phyloP scores from a whole-genome alignment of 1,140 invertebrate species.

The Kradibia gibbosae region DNA sequence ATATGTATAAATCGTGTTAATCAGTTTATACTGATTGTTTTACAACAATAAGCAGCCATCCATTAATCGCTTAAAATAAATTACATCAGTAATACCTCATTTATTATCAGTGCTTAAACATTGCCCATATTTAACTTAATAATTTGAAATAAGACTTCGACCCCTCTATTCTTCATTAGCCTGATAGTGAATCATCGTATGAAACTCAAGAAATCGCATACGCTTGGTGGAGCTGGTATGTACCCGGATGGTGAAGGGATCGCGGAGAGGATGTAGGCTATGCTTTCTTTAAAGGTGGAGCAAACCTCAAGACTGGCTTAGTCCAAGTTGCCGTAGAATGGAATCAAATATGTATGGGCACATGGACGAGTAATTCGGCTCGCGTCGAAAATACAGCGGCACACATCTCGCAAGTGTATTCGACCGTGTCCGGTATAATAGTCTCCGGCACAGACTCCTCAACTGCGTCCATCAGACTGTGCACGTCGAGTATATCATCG shows the following conservation, averaged over 20 bases:
- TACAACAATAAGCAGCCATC: slow-evolving; percentile 10
- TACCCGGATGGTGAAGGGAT: neutral
- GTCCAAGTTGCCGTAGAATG: slow-evolving; percentile 25
- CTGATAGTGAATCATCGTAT: neutral
- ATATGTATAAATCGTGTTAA: slow-evolving; percentile 3
- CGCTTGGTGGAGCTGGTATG: no score
- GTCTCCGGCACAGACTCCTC: slow-evolving; percentile 69
- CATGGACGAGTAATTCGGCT: slow-evolving; percentile 81
- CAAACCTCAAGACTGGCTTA: slow-evolving; percentile 55
- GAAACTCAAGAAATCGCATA: no score
- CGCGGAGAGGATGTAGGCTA: neutral
- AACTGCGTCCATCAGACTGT: slow-evolving; percentile 62
- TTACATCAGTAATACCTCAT: slow-evolving; percentile 29
- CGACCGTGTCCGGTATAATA: slow-evolving; percentile 72
- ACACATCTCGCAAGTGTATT: slow-evolving; percentile 85
- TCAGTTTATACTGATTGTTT: slow-evolving; percentile 37
- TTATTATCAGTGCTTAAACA: slow-evolving; percentile 21
- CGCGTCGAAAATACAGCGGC: slow-evolving; percentile 81
- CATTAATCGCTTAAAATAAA: slow-evolving; percentile 30
- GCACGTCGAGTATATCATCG: slow-evolving; percentile 58
- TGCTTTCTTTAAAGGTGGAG: slow-evolving; percentile 54
- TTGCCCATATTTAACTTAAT: slow-evolving; percentile 26
- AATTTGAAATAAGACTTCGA: slow-evolving; percentile 23
- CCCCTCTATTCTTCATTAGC: neutral
- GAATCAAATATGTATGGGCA: slow-evolving; percentile 86